Percentiles rank a stretch among this genome's conserved stretches.
Conservation (phyloP, 2,888 invertebrate species). For the Philereme vetulata region DNA sequence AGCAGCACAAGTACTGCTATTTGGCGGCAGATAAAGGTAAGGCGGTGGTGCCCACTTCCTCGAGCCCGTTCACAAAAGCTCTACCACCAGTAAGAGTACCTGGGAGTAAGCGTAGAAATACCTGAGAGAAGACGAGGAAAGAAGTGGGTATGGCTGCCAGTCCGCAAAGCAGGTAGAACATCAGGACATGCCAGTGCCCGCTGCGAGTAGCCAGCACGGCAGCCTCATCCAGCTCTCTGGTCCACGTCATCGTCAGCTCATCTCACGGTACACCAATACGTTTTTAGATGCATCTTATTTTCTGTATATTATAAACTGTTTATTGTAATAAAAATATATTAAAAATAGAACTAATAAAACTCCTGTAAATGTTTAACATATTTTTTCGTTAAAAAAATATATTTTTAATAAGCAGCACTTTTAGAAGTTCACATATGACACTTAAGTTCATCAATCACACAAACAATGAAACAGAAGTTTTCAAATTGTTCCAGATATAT, state of each 20-base stretch:
- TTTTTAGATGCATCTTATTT: no score
- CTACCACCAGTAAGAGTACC: no score
- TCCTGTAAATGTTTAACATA: no score
- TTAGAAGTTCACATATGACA: conserved; percentile 8
- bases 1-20: no score
- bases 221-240: conserved; percentile 83
- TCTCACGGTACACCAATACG: no score
- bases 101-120: conserved; percentile 45
- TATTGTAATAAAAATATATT: no score
- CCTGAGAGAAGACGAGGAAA: conserved; percentile 87
- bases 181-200: conserved; percentile 85
- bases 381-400: background rate
- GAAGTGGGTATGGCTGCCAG: conserved; percentile 86
- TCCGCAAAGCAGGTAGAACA: conserved; percentile 86
- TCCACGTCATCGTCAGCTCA: conserved; percentile 61
- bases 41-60: no score
- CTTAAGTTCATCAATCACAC: background rate
- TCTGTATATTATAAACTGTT: no score
- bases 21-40: no score
- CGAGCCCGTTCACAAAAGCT: no score
- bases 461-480: background rate
- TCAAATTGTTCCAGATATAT: background rate
- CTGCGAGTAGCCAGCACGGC: conserved; percentile 84
- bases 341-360: no score
- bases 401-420: background rate